Conservation (phyloP, 2,113 vertebrate genomes). For the Cyprinodon brontotheroides region DNA sequence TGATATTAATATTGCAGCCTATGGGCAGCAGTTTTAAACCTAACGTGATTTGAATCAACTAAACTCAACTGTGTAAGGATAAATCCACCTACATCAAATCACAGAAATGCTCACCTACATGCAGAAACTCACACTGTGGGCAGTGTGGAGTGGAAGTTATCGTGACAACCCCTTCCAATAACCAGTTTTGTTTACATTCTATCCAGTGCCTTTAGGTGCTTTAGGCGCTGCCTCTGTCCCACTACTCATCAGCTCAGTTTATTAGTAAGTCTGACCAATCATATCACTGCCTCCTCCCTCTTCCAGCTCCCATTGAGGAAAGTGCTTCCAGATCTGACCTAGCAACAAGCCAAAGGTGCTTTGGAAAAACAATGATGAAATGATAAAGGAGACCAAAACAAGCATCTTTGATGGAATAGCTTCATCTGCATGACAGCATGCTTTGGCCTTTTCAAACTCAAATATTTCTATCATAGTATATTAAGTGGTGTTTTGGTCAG, state of each 20-base stretch:
- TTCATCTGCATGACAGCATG: neutral
- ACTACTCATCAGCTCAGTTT: constrained; percentile 44
- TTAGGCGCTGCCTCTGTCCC: constrained; percentile 32
- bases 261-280: constrained; percentile 51
- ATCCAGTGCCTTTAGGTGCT: constrained; percentile 36
- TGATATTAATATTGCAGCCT: neutral
- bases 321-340: constrained; percentile 60
- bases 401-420: neutral
- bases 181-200: constrained; percentile 62
- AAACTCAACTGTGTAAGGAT: constrained; percentile 1
- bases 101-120: neutral
- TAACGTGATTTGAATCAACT: constrained; percentile 3
- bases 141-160: constrained; percentile 41
- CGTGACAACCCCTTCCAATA: constrained; percentile 51
- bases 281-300: constrained; percentile 9
- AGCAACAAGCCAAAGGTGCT: constrained; percentile 2
- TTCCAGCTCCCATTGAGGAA: constrained; percentile 44
- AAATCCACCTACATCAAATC: constrained; percentile 10
- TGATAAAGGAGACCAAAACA: neutral
- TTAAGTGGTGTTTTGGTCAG: neutral
- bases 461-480: neutral
- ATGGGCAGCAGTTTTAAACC: constrained; percentile 3
- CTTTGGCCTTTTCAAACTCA: neutral
- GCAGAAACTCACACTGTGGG: constrained; percentile 10
- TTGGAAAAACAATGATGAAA: constrained; percentile 1